Conservation (phyloP, 1,140 invertebrate species). For the Camponotus vicinus region DNA sequence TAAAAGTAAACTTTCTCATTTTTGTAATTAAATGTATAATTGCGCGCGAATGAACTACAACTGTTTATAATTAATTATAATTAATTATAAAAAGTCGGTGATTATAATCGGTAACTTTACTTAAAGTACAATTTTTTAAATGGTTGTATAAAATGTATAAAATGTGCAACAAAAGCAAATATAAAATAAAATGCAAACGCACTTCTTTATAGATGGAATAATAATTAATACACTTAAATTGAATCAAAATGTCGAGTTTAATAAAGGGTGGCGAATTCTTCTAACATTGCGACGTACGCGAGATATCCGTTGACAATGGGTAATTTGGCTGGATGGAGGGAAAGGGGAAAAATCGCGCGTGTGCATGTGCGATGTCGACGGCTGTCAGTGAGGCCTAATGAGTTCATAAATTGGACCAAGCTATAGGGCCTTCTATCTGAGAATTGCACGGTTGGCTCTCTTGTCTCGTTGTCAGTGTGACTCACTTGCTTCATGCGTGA, state of each 20-base stretch:
- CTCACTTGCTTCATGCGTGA: slow-evolving; percentile 74
- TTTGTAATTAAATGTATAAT: not conserved
- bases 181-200: not conserved
- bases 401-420: slow-evolving; percentile 83
- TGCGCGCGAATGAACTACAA: not conserved
- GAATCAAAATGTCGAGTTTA: not conserved
- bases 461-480: slow-evolving; percentile 76
- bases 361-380: slow-evolving; percentile 61
- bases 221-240: slow-evolving; percentile 21
- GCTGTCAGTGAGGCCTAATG: slow-evolving; percentile 80
- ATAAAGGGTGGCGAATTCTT: slow-evolving; percentile 1
- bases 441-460: slow-evolving; percentile 68
- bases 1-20: not conserved
- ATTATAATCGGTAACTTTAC: not conserved
- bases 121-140: not conserved
- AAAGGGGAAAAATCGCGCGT: slow-evolving; percentile 61
- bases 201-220: not conserved
- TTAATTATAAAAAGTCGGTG: not conserved
- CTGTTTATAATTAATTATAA: not conserved
- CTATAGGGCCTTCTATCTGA: slow-evolving; percentile 71
- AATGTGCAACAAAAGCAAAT: not conserved
- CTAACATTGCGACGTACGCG: slow-evolving; percentile 16
- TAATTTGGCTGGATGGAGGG: slow-evolving; percentile 44
- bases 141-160: too few species aligned
- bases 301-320: slow-evolving; percentile 63